Evolutionary conservation across 2,888 invertebrate species (phyloP).

Genomic region (Drosophila differens): DNA sequence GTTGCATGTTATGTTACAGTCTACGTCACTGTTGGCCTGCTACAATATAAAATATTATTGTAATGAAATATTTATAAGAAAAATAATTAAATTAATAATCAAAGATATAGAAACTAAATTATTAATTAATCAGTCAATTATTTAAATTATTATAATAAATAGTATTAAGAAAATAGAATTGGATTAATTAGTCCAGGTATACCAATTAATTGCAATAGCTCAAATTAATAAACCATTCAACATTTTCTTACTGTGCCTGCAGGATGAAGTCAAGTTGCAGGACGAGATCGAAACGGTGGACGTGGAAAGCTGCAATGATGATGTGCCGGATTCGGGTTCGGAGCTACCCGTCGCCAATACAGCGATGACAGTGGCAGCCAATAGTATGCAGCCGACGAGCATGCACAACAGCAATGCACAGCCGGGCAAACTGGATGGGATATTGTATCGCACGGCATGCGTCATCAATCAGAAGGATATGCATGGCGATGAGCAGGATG

Average conservation of each 20-base stretch:
- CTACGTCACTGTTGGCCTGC: not conserved
- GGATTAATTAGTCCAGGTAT: not conserved
- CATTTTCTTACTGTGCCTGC: not conserved
- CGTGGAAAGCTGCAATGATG: constrained; percentile 87
- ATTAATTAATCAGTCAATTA: not conserved
- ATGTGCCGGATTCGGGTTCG: constrained; percentile 85
- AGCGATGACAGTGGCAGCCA: constrained; percentile 8
- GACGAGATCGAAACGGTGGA: constrained; percentile 90
- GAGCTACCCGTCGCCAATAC: constrained; percentile 62
- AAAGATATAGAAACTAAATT: not conserved
- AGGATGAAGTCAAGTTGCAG: constrained; percentile 80
- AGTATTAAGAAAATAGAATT: not conserved
- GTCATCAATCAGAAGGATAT: constrained; percentile 83
- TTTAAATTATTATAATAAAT: not conserved
- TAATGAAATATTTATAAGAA: not conserved
- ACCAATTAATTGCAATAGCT: too few species aligned
- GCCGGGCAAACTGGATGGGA: constrained; percentile 83
- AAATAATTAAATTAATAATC: not conserved
- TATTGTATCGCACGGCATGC: constrained; percentile 84
- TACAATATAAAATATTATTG: not conserved
- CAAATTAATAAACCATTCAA: not conserved
- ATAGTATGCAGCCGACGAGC: constrained; percentile 49
- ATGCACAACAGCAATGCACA: constrained; percentile 82
- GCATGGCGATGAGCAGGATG: constrained; percentile 80
- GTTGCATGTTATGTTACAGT: not conserved